phyloP scores from a whole-genome alignment of 2,113 vertebrate species.

The Isurus oxyrinchus region DNA sequence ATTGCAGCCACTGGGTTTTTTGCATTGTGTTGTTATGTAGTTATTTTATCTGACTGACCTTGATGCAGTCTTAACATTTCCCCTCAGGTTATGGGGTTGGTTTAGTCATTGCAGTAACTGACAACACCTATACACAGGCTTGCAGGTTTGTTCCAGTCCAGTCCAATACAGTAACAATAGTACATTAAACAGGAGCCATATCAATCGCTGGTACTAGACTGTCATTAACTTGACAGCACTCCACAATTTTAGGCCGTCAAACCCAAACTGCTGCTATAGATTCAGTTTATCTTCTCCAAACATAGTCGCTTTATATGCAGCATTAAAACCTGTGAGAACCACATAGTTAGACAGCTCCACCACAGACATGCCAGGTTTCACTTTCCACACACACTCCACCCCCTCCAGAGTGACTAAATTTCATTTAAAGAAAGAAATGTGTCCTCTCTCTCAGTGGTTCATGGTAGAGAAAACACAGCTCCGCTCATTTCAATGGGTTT shows the following conservation, averaged over 20 bases:
- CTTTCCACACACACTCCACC: background rate
- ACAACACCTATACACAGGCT: background rate
- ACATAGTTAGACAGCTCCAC: background rate
- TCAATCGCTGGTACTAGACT: background rate
- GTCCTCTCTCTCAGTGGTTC: background rate
- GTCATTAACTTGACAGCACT: background rate
- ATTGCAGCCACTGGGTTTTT: background rate
- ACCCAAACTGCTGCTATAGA: background rate
- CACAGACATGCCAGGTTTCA: background rate
- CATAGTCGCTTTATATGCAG: background rate
- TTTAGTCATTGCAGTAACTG: background rate
- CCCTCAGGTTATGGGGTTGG: background rate
- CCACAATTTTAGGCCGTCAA: background rate
- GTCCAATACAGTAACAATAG: background rate
- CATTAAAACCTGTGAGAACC: background rate
- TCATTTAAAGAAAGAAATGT: background rate
- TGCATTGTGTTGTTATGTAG: background rate
- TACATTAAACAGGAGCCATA: background rate
- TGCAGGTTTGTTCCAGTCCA: background rate
- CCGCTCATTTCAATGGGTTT: background rate
- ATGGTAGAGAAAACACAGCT: background rate
- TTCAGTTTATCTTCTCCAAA: background rate
- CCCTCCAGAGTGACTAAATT: background rate
- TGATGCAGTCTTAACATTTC: background rate
- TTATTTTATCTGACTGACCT: background rate